Conservation (phyloP, 2,888 invertebrate species). For the Clanis bilineata region DNA sequence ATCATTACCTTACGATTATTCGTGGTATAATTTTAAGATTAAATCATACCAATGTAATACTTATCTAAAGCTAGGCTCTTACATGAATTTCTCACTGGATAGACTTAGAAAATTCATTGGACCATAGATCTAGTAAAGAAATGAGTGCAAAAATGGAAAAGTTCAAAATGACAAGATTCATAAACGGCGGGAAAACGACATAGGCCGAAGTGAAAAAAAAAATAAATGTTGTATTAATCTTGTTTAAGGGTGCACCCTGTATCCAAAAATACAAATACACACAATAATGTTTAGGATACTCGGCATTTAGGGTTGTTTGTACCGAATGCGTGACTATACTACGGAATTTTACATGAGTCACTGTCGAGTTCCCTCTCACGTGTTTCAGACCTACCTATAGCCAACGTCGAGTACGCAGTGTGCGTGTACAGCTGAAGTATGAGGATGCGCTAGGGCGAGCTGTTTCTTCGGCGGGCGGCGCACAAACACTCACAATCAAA, state of each 20-base stretch:
- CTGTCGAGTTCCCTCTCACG: conserved; percentile 56
- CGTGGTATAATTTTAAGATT: too few species aligned
- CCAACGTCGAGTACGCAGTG: conserved; percentile 46
- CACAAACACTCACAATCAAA: conserved; percentile 80
- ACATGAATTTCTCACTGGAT: too few species aligned
- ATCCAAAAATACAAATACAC: neutral
- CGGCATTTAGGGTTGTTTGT: conserved; percentile 23
- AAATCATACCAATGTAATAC: too few species aligned
- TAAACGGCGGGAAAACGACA: neutral
- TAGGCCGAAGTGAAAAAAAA: neutral
- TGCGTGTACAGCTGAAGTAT: conserved; percentile 65
- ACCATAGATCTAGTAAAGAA: neutral
- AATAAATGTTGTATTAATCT: neutral
- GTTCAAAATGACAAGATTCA: neutral
- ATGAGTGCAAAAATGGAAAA: neutral
- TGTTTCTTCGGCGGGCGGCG: conserved; percentile 57
- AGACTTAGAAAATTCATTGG: too few species aligned
- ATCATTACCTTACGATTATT: too few species aligned
- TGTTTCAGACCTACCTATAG: conserved; percentile 68
- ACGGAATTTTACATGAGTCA: conserved; percentile 61
- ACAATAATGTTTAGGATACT: neutral
- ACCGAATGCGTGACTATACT: conserved; percentile 33
- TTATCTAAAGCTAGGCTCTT: too few species aligned
- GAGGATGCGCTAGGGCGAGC: conserved; percentile 62
- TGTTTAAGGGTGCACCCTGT: neutral